Percentiles rank a stretch among this genome's conserved stretches.
phyloP scores from a whole-genome alignment of 2,888 invertebrate genomes.

The Desoria tigrina region DNA sequence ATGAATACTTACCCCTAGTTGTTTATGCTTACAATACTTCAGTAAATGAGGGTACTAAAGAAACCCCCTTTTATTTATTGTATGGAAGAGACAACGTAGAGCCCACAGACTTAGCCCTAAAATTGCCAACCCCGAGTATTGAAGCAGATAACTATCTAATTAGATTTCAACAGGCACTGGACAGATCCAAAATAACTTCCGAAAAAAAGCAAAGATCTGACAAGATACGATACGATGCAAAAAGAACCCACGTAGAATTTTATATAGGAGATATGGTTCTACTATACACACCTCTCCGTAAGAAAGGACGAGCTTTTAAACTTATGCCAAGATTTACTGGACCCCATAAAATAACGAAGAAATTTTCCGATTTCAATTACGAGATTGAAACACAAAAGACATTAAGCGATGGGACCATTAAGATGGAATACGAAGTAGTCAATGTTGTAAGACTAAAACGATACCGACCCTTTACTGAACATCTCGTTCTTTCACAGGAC shows the following conservation, averaged over 20 bases:
- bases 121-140: neutral
- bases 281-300: neutral
- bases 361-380: neutral
- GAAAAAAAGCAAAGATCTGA: neutral
- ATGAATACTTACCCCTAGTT: conserved; percentile 45
- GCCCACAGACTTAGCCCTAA: neutral
- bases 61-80: conserved; percentile 18
- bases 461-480: too few species aligned
- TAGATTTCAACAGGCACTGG: neutral
- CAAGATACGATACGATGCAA: neutral
- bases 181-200: neutral
- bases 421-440: too few species aligned
- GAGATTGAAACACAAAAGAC: too few species aligned
- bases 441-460: too few species aligned
- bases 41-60: neutral
- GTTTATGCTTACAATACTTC: conserved; percentile 49
- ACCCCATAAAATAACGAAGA: neutral
- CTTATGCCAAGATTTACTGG: neutral
- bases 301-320: neutral
- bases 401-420: too few species aligned
- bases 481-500: too few species aligned
- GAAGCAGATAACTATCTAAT: neutral
- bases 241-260: neutral
- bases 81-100: conserved; percentile 11
- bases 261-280: neutral